Percentiles rank a stretch among this genome's conserved stretches.
These are phyloP conservation scores for Ceratitis capitata DNA, from an alignment of 1,140 invertebrate species.

Conservation along the genomic window DNA sequence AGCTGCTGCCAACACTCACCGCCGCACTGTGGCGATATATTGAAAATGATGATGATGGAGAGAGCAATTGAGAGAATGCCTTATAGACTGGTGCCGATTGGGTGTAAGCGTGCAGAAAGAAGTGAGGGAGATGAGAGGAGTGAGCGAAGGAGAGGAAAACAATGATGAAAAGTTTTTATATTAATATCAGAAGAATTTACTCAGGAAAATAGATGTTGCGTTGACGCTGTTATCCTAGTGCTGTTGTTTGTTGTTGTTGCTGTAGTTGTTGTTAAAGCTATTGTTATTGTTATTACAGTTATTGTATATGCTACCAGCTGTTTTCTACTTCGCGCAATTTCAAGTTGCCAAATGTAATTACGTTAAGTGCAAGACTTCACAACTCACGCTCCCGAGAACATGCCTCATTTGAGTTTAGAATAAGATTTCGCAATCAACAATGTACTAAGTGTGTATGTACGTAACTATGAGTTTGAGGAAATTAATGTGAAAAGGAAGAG, in stretches of 20 bases:
- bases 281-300: background rate
- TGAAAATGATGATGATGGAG: constrained; percentile 28
- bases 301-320: background rate
- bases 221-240: background rate
- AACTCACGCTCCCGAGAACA: background rate
- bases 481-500: background rate
- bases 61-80: constrained; percentile 26
- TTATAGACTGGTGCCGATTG: background rate
- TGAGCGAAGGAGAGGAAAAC: too few species aligned
- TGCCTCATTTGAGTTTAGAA: constrained; percentile 25
- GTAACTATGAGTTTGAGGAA: background rate
- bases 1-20: background rate
- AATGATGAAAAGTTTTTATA: constrained; percentile 35
- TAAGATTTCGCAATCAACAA: background rate
- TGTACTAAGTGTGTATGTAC: background rate
- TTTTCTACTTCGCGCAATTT: constrained; percentile 27
- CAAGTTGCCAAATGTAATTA: constrained; percentile 37
- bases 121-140: too few species aligned
- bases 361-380: constrained; percentile 25
- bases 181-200: constrained; percentile 37
- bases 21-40: background rate
- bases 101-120: background rate
- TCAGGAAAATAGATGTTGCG: background rate
- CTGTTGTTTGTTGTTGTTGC: too few species aligned
- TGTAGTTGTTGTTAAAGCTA: background rate